Conservation (phyloP, 1,140 invertebrate genomes). For the Agraylea sexmaculata region DNA sequence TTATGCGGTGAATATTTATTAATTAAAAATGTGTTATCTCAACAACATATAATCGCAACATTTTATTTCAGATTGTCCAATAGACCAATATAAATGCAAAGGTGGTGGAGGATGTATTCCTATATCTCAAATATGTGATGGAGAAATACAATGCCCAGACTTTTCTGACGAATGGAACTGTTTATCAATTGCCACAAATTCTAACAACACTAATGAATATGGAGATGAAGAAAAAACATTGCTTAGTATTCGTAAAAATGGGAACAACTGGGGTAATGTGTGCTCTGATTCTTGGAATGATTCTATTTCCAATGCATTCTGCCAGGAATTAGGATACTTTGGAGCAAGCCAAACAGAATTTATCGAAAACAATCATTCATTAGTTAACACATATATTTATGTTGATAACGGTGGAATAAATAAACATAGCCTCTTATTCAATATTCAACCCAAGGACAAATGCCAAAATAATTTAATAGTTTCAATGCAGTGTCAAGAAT, state of each 20-base stretch:
- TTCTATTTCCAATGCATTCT: slow-evolving; percentile 41
- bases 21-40: background rate
- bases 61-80: slow-evolving; percentile 32
- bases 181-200: slow-evolving; percentile 19
- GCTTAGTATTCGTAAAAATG: slow-evolving; percentile 15
- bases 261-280: slow-evolving; percentile 31
- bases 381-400: slow-evolving; percentile 26
- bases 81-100: slow-evolving; percentile 45
- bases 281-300: slow-evolving; percentile 43
- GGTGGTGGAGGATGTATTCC: slow-evolving; percentile 49
- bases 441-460: slow-evolving; percentile 31
- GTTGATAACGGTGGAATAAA: slow-evolving; percentile 21
- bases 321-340: slow-evolving; percentile 41
- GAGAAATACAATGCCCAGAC: slow-evolving; percentile 48
- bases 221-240: slow-evolving; percentile 5
- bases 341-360: slow-evolving; percentile 31
- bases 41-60: no score
- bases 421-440: slow-evolving; percentile 27
- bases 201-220: background rate
- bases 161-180: slow-evolving; percentile 54
- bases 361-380: slow-evolving; percentile 23
- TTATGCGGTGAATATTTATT: slow-evolving; percentile 21
- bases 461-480: slow-evolving; percentile 38
- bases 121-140: slow-evolving; percentile 43
- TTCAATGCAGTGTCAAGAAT: slow-evolving; percentile 45